phyloP scores from a whole-genome alignment of 1,140 invertebrate species.

The Aphaenogaster ashmeadi region DNA sequence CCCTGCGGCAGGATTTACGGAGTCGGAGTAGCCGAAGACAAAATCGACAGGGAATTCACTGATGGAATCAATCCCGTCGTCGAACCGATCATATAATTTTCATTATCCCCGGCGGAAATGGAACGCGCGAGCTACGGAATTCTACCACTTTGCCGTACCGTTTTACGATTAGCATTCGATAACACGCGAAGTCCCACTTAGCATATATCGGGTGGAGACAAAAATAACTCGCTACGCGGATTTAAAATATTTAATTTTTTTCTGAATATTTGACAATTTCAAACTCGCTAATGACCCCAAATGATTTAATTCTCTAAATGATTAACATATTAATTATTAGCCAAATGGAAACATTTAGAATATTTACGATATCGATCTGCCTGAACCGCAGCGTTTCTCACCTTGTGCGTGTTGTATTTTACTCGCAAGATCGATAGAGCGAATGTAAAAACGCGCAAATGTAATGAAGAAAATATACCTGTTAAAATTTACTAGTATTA shows the following conservation, averaged over 20 bases:
- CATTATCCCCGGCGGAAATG: conserved; percentile 52
- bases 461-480: neutral
- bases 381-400: neutral
- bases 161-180: conserved; percentile 55
- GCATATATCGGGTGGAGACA: neutral
- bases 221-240: neutral
- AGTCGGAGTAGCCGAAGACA: conserved; percentile 11
- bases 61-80: conserved; percentile 65
- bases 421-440: conserved; percentile 4
- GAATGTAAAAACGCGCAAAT: neutral
- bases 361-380: conserved; percentile 39
- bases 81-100: conserved; percentile 63
- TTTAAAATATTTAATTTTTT: neutral
- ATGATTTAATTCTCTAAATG: neutral
- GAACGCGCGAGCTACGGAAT: conserved; percentile 39
- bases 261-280: neutral
- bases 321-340: conserved; percentile 1
- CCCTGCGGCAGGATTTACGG: conserved; percentile 6
- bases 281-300: neutral
- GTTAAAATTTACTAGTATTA: neutral
- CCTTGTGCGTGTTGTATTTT: neutral
- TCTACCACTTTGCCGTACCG: conserved; percentile 25
- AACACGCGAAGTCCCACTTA: conserved; percentile 25
- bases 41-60: conserved; percentile 32
- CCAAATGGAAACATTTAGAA: neutral